A percentile compares a stretch with the other conserved stretches of the same genome.
Conservation (phyloP, 2,888 invertebrate genomes). For the Leucoma salicis region DNA sequence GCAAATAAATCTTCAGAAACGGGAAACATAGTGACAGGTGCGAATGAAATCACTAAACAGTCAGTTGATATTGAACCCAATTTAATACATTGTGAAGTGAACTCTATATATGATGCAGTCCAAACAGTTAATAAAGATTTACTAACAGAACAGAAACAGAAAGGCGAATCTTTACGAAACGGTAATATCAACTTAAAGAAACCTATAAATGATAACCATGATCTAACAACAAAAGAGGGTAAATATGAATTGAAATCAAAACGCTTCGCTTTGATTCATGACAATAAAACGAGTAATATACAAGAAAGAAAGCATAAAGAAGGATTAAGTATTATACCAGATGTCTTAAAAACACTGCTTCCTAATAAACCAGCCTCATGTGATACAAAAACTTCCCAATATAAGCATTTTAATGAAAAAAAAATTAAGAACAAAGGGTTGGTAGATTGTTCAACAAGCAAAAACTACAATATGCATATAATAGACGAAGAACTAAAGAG, state of each 20-base stretch:
- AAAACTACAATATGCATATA: slow-evolving; percentile 23
- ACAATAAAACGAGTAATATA: background rate
- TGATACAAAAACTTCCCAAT: background rate
- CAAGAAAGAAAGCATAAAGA: background rate
- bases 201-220: background rate
- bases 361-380: background rate
- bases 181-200: background rate
- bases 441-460: slow-evolving; percentile 15
- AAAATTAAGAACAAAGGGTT: slow-evolving; percentile 6
- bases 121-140: no score
- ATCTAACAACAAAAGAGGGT: background rate
- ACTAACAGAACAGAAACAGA: no score
- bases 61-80: no score
- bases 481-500: slow-evolving; percentile 39
- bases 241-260: background rate
- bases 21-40: no score
- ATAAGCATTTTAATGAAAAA: background rate
- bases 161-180: no score
- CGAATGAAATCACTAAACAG: no score
- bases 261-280: background rate
- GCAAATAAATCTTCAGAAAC: no score
- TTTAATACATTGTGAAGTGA: no score
- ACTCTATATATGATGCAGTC: no score
- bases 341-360: background rate
- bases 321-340: background rate